phyloP scores from a whole-genome alignment of 1,140 invertebrate species.

The Diorhabda carinulata region DNA sequence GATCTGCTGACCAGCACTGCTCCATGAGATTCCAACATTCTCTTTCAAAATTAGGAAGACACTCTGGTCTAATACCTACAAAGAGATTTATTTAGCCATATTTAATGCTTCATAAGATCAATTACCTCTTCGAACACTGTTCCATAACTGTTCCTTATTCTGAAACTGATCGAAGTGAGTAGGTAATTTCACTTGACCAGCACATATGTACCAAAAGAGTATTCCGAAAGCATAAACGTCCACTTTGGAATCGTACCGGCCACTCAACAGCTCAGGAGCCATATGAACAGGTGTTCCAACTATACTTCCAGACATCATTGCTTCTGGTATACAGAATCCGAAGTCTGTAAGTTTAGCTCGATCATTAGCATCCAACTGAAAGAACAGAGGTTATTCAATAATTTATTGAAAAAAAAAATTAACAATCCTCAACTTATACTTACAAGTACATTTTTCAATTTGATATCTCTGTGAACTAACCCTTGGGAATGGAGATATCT shows the following conservation, averaged over 20 bases:
- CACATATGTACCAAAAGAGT: constrained; percentile 87
- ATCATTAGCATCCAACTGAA: constrained; percentile 63
- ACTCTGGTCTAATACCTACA: constrained; percentile 70
- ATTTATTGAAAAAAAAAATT: background rate
- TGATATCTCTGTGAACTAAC: constrained; percentile 85
- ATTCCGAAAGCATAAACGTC: constrained; percentile 92
- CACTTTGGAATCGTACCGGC: constrained; percentile 79
- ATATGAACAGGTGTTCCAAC: constrained; percentile 90
- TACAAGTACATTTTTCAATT: constrained; percentile 84
- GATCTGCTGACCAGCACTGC: constrained; percentile 79
- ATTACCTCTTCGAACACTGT: constrained; percentile 75
- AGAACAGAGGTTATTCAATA: background rate
- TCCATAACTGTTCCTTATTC: constrained; percentile 87
- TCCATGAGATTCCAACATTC: constrained; percentile 84
- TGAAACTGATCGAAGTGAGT: constrained; percentile 80
- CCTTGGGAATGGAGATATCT: constrained; percentile 85
- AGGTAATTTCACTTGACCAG: constrained; percentile 76
- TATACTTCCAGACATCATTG: constrained; percentile 84
- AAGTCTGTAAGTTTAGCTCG: constrained; percentile 84
- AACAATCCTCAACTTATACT: constrained; percentile 27
- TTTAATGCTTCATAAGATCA: background rate
- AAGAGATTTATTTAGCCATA: constrained; percentile 13
- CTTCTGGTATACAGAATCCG: constrained; percentile 88
- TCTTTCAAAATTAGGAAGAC: constrained; percentile 67
- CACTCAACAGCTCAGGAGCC: constrained; percentile 83